A percentile compares a stretch with the other conserved stretches of the same genome.
phyloP scores from a whole-genome alignment of 2,888 invertebrate genomes.

The Xestia xanthographa region DNA sequence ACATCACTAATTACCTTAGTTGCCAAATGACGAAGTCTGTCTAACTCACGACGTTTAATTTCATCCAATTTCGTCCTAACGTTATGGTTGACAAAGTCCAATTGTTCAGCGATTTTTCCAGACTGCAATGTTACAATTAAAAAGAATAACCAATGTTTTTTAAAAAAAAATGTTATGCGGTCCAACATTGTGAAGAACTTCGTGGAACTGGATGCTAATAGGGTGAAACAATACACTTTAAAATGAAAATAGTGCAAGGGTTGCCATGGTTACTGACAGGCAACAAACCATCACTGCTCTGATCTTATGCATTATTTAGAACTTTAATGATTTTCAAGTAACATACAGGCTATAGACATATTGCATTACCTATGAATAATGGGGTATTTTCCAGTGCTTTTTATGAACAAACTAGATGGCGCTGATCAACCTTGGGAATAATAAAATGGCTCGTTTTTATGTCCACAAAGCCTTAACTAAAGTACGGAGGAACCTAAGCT shows the following conservation, averaged over 20 bases:
- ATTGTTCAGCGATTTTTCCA: slow-evolving; percentile 97
- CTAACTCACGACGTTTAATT: slow-evolving; percentile 96
- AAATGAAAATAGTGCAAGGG: background rate
- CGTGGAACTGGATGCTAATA: background rate
- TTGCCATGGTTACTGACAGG: background rate
- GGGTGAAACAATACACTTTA: background rate
- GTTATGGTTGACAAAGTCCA: slow-evolving; percentile 97
- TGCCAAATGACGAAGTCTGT: slow-evolving; percentile 94
- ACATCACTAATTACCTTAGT: slow-evolving; percentile 82
- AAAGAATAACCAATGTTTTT: slow-evolving; percentile 1
- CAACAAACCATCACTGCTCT: background rate
- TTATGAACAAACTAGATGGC: too few species aligned
- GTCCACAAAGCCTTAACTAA: too few species aligned
- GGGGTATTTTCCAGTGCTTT: too few species aligned
- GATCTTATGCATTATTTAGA: background rate
- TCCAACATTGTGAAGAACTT: background rate
- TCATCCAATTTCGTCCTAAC: slow-evolving; percentile 97
- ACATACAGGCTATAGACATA: background rate
- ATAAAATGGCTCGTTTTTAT: too few species aligned
- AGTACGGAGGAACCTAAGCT: too few species aligned
- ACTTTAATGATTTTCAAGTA: slow-evolving; percentile 1
- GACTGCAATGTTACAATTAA: slow-evolving; percentile 89
- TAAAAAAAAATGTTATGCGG: background rate
- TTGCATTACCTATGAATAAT: background rate
- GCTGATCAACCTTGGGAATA: too few species aligned